Evolutionary conservation across 2,113 vertebrate genomes (phyloP), one percentile per base, ranked within the genome.

Genomic region (Aramus guarauna): DNA sequence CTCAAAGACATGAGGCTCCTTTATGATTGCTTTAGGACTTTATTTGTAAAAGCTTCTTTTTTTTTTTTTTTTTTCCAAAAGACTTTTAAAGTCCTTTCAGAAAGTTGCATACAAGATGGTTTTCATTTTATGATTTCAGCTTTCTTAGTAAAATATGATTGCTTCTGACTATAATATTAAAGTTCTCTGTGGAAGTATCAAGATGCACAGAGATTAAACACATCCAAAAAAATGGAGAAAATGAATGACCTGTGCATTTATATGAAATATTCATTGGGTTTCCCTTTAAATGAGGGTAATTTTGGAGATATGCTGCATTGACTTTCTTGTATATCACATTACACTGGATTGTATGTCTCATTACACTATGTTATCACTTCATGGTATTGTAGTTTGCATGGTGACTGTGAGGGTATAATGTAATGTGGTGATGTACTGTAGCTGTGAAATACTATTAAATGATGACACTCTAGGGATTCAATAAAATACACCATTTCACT

Each of bases 261-360:
- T 94, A 95, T 94, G 82, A 97, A 98, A 97, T 93, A 92, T 94
- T 83, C 87, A 93, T 87, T 85, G 53, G 52, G 48, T 92, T 96
- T 92, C 69, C 53, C 55, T 95, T 97, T 96, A 96, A 97, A 97
- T 90, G 48, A 88, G 78, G 78, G 56, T 92, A 84, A 89, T 98
- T 98, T 96, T 95, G 69, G 90, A 90, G 97, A 97, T 94, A 97
- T 78, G 96, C 95, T 96, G 96, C 96, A 96, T 96, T 97, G 95
- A 97, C 96, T 98, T 97, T 96, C 96, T 96, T 97, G 96, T 98
- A 96, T 95, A 96, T 97, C 97, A 96, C 96, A 97, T 98, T 97
- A 96, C 91, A 96, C 77, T 96, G 75, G 53, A 94, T 97, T 97
- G 97, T 96, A 88, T 96, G 94, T 98, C 97, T 98, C 98, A 98